Evolutionary conservation across 2,113 vertebrate genomes (phyloP).

Genomic region (Dryoscopus gambensis): DNA sequence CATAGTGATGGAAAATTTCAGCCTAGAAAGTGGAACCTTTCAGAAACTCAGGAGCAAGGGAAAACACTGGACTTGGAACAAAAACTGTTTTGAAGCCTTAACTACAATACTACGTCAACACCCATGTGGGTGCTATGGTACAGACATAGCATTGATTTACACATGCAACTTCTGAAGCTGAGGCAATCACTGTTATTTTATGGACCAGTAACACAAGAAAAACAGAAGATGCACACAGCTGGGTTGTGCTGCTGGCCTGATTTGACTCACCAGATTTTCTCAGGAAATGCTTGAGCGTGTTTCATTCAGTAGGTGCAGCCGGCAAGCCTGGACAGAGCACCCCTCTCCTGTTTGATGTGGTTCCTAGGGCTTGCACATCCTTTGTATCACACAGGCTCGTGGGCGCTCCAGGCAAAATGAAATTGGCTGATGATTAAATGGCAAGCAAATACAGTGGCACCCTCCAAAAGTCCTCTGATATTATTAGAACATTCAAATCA

Average conservation of each 20-base stretch:
- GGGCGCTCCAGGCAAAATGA: not conserved
- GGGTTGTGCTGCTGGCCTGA: slow-evolving; percentile 21
- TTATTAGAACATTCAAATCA: not conserved
- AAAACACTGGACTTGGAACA: slow-evolving; percentile 11
- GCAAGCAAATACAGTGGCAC: not conserved
- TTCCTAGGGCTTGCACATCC: not conserved
- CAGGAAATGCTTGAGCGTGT: slow-evolving; percentile 51
- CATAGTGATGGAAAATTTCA: slow-evolving; percentile 58
- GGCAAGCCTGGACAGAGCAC: slow-evolving; percentile 31
- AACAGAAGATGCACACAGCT: slow-evolving; percentile 9
- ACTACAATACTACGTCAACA: not conserved
- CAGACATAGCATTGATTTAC: not conserved
- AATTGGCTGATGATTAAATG: slow-evolving; percentile 9
- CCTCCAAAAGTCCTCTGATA: not conserved
- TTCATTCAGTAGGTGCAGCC: slow-evolving; percentile 39
- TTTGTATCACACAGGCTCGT: not conserved
- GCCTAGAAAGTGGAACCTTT: slow-evolving; percentile 59
- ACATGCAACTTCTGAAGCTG: not conserved
- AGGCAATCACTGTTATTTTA: slow-evolving; percentile 8
- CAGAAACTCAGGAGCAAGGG: slow-evolving; percentile 12
- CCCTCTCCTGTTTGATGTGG: slow-evolving; percentile 27
- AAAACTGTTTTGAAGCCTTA: slow-evolving; percentile 28
- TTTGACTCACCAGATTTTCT: slow-evolving; percentile 54
- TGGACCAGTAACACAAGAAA: slow-evolving; percentile 2
- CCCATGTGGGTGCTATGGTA: not conserved